Conservation (phyloP, 2,888 invertebrate genomes). For the Gastracanthus pulcherrimus region DNA sequence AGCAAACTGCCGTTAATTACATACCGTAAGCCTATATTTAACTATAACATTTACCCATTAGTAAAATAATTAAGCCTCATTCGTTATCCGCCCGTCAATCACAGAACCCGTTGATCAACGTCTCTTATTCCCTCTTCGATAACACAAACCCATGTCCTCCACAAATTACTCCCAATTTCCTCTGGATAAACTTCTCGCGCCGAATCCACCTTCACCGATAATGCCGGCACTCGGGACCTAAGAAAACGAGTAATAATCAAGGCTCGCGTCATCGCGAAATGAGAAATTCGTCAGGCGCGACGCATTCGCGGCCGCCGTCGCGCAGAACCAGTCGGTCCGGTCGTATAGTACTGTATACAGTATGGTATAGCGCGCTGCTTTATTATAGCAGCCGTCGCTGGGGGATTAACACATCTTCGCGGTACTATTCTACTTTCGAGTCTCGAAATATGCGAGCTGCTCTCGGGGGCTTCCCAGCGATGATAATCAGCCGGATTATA, state of each 20-base stretch:
- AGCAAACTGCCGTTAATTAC: not conserved
- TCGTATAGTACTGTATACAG: too few relatives aligned
- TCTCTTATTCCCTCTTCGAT: too few relatives aligned
- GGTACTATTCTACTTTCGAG: not conserved
- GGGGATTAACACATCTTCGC: conserved; percentile 4
- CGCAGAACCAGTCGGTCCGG: conserved; percentile 28
- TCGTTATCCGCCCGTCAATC: not conserved
- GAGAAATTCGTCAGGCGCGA: conserved; percentile 15
- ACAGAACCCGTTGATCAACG: not conserved
- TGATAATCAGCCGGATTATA: conserved; percentile 18
- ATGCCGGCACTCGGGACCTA: not conserved
- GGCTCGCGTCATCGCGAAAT: too few relatives aligned
- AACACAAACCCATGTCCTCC: too few relatives aligned
- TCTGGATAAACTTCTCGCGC: not conserved
- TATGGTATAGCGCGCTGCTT: not conserved
- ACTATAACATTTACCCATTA: not conserved
- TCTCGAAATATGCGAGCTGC: not conserved
- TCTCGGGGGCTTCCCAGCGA: not conserved
- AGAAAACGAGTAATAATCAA: not conserved
- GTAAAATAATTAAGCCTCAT: too few relatives aligned
- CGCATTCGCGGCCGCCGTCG: not conserved
- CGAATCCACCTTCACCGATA: not conserved
- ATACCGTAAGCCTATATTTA: not conserved
- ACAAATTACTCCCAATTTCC: not conserved
- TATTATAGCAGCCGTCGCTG: not conserved